Percentiles rank a stretch among this genome's conserved stretches.
These are phyloP conservation scores for Cheilosia pagana DNA, from an alignment of 2,888 invertebrate genomes.

Conservation along the genomic window DNA sequence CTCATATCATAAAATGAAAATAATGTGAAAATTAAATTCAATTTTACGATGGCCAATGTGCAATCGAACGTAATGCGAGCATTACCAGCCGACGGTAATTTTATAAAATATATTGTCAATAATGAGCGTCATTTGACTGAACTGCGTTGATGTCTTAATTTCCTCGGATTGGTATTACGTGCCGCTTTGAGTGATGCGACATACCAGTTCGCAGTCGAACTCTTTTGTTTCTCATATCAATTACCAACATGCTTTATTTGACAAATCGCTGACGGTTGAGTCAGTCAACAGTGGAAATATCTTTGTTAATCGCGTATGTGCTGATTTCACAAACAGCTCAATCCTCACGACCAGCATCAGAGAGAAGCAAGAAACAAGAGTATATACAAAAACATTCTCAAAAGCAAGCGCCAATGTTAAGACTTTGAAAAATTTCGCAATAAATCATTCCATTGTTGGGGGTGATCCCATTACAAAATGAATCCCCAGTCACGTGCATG, in stretches of 20 bases:
- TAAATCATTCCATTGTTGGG: constrained; percentile 76
- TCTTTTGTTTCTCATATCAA: constrained; percentile 49
- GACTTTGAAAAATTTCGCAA: constrained; percentile 76
- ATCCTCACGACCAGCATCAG: constrained; percentile 70
- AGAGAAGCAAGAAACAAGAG: constrained; percentile 45
- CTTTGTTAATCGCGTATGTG: constrained; percentile 71
- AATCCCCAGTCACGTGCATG: constrained; percentile 76
- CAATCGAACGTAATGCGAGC: constrained; percentile 71
- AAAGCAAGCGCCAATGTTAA: constrained; percentile 74
- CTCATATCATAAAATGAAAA: constrained; percentile 74
- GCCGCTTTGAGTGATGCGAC: constrained; percentile 52
- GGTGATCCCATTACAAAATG: constrained; percentile 77
- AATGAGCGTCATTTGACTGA: constrained; percentile 67
- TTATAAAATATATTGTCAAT: constrained; percentile 71
- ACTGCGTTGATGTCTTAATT: constrained; percentile 72
- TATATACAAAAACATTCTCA: constrained; percentile 56
- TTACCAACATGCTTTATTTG: constrained; percentile 46
- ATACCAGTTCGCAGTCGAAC: constrained; percentile 46
- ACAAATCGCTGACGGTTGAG: constrained; percentile 66
- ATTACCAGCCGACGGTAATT: constrained; percentile 67
- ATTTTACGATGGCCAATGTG: constrained; percentile 71
- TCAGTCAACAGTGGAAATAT: constrained; percentile 30
- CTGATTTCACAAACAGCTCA: constrained; percentile 75
- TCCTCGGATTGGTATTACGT: constrained; percentile 50
- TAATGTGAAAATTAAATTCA: constrained; percentile 74